Evolutionary conservation across 2,888 invertebrate genomes (phyloP).

Genomic region (Agrilus cyanescens): DNA sequence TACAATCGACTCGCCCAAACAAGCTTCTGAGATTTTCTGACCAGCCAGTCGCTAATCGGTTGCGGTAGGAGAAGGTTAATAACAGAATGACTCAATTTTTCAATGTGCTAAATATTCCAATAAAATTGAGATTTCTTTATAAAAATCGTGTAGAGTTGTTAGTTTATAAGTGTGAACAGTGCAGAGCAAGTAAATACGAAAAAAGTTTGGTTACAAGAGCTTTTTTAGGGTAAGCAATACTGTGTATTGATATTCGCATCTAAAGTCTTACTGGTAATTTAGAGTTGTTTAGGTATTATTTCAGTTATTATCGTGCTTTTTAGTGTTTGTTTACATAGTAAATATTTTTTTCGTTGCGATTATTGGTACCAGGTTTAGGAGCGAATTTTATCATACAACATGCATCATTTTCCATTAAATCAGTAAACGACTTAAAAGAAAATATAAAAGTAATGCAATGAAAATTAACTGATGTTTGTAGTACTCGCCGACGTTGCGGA

Average conservation of each 20-base stretch:
- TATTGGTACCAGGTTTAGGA: too few species aligned
- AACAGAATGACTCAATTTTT: constrained; percentile 39
- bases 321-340: too few species aligned
- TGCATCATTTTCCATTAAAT: too few species aligned
- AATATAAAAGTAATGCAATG: too few species aligned
- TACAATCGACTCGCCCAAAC: constrained; percentile 35
- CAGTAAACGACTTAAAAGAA: too few species aligned
- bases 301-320: too few species aligned
- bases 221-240: constrained; percentile 35
- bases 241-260: constrained; percentile 19
- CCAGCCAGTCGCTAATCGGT: constrained; percentile 38
- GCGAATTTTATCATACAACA: too few species aligned
- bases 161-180: constrained; percentile 23
- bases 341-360: too few species aligned
- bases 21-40: constrained; percentile 35
- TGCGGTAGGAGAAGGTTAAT: constrained; percentile 33
- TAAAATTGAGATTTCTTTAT: constrained; percentile 28
- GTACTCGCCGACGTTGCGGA: constrained; percentile 34
- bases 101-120: constrained; percentile 33
- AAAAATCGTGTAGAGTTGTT: constrained; percentile 26
- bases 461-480: constrained; percentile 36
- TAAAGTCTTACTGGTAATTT: not conserved
- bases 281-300: too few species aligned
- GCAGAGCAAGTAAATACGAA: constrained; percentile 23
- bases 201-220: constrained; percentile 26